A percentile compares a stretch with the other conserved stretches of the same genome.
phyloP scores from a whole-genome alignment of 2,888 invertebrate genomes.

The Dorcus hopei region DNA sequence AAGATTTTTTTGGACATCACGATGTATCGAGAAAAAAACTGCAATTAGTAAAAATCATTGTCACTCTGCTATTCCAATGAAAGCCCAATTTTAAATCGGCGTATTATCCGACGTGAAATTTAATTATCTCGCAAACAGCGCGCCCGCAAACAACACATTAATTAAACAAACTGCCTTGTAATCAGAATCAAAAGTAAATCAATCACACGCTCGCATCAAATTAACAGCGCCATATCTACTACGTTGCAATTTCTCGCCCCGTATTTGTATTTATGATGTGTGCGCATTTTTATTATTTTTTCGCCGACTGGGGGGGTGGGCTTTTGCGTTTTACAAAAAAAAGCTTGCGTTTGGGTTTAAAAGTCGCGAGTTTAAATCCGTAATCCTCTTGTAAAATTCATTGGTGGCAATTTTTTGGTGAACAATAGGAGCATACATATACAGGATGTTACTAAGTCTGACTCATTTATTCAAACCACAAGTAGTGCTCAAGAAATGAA shows the following conservation, averaged over 20 bases:
- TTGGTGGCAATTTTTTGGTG: too few species aligned
- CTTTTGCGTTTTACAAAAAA: neutral
- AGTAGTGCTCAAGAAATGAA: too few species aligned
- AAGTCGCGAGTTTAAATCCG: too few species aligned
- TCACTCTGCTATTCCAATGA: neutral
- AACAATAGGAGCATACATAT: too few species aligned
- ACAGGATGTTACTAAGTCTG: too few species aligned
- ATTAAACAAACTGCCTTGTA: constrained; percentile 13
- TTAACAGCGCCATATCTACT: neutral
- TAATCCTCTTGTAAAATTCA: too few species aligned
- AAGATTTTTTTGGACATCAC: too few species aligned
- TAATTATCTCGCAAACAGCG: neutral
- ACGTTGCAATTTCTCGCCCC: neutral
- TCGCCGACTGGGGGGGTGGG: neutral
- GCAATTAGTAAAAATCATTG: neutral
- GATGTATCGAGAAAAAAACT: neutral
- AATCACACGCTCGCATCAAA: constrained; percentile 3
- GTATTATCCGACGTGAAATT: neutral
- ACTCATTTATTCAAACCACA: too few species aligned
- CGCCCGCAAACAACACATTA: neutral
- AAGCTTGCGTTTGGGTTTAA: neutral
- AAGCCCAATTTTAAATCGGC: neutral
- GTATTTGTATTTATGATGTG: neutral
- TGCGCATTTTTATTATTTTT: neutral
- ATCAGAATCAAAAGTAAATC: constrained; percentile 17